Evolutionary conservation across 2,888 invertebrate species (phyloP), one percentile per base, ranked within the genome.

Genomic region (Synanthedon myopaeformis): DNA sequence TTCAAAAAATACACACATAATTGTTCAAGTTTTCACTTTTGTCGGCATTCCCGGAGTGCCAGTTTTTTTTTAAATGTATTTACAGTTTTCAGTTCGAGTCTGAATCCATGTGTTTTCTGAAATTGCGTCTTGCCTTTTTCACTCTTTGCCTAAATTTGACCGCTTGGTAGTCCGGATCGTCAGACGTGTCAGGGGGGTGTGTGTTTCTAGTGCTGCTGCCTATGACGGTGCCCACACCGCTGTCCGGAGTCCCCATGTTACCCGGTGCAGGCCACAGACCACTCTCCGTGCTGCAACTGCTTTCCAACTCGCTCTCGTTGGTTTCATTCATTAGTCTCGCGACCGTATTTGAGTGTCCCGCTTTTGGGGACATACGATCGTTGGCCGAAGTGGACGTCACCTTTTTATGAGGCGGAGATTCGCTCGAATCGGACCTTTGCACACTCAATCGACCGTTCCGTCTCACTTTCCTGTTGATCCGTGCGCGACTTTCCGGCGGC

Each of bases 71-170:
- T n/a, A n/a, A n/a, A n/a, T 60, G 63, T 69, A 70, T 53, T 23
- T 49, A 69, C 66, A 71, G 66, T 72, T 35, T 35, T 84, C 76
- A 85, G 72, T 91, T 91, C 51, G 91, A 92, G 69, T 92, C 92
- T 0, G 92, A 91, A 59, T 91, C 91, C 73, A 91, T 89, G 63
- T 90, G 91, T 70, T 86, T 90, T 63, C 91, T 86, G 70, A 91
- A 90, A 70, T 91, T 91, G 56, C 91, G 81, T 5, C 91, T 83
- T 1, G 90, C 89, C 61, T 90, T 89, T 67, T 91, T 90, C 45
- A 91, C 86, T 49, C 91, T 85, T 57, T 90, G 91, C 53, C 89
- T 76, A 62, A 90, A 89, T 60, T 88, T 89, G 51, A 87, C 69
- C 6, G 86, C 83, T 56, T 85, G 86, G 63, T 83, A 88, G 45